A percentile compares a stretch with the other conserved stretches of the same genome.
These are phyloP conservation scores for Chloroclystis v-ata DNA, from an alignment of 2,888 invertebrate species.

Conservation along the genomic window DNA sequence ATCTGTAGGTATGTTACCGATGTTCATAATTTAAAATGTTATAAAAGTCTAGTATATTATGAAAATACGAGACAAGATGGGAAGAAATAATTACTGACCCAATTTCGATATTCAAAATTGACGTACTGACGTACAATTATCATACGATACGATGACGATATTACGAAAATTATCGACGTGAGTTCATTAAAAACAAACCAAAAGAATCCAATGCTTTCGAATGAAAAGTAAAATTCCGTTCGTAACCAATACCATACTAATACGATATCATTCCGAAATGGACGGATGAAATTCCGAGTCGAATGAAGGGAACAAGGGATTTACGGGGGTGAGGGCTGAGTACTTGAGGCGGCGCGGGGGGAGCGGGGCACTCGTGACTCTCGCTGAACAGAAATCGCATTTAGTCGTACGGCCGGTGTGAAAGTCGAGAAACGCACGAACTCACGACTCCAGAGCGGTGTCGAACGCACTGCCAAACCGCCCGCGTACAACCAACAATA, in stretches of 20 bases:
- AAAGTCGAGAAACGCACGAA: slow-evolving; percentile 46
- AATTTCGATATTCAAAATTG: no score
- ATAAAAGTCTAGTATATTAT: no score
- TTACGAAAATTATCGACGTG: no score
- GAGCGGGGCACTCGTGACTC: slow-evolving; percentile 50
- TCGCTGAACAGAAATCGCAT: slow-evolving; percentile 55
- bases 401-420: slow-evolving; percentile 53
- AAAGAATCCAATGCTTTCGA: neutral
- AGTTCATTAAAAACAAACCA: neutral
- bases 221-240: no score
- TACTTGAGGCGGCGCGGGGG: slow-evolving; percentile 36
- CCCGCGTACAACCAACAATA: no score
- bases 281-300: slow-evolving; percentile 24
- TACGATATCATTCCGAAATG: neutral
- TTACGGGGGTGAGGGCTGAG: slow-evolving; percentile 31
- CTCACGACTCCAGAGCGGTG: slow-evolving; percentile 24
- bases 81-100: no score
- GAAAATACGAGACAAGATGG: no score
- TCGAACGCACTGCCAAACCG: neutral
- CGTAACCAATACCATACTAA: no score
- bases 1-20: no score
- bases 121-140: no score
- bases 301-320: slow-evolving; percentile 32
- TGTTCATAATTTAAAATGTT: no score
- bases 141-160: no score